phyloP scores from a whole-genome alignment of 2,888 invertebrate species.

The Dynastes tityus region DNA sequence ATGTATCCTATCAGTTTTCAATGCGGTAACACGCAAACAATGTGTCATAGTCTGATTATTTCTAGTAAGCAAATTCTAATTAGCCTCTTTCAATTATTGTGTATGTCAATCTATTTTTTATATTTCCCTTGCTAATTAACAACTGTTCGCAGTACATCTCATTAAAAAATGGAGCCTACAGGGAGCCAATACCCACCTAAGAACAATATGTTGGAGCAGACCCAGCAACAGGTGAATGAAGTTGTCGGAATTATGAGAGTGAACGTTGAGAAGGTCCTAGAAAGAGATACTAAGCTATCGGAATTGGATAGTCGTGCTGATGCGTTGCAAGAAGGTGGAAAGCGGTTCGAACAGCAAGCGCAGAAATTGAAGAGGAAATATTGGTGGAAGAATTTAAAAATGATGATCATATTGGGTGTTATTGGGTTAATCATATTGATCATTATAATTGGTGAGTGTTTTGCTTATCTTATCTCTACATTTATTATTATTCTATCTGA shows the following conservation, averaged over 20 bases:
- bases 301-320: constrained; percentile 97
- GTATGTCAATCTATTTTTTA: constrained; percentile 9
- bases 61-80: background rate
- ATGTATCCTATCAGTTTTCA: background rate
- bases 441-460: constrained; percentile 88
- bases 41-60: constrained; percentile 36
- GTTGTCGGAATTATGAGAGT: constrained; percentile 96
- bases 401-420: constrained; percentile 94
- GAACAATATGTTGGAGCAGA: constrained; percentile 64
- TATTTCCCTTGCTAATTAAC: background rate
- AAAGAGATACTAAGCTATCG: constrained; percentile 95
- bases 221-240: constrained; percentile 72
- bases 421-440: constrained; percentile 87
- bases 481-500: background rate
- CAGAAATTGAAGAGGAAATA: constrained; percentile 97
- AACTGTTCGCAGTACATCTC: background rate
- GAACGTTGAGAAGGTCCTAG: constrained; percentile 96
- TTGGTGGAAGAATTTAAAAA: constrained; percentile 98
- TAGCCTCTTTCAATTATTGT: background rate
- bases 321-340: constrained; percentile 94
- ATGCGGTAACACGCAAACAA: background rate
- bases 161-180: constrained; percentile 47
- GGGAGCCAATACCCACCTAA: constrained; percentile 34
- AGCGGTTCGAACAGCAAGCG: constrained; percentile 97
- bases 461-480: constrained; percentile 30